Base-by-base conservation (phyloP, 1,140 invertebrate species). In the Pogonognathellus flavescens region DNA sequence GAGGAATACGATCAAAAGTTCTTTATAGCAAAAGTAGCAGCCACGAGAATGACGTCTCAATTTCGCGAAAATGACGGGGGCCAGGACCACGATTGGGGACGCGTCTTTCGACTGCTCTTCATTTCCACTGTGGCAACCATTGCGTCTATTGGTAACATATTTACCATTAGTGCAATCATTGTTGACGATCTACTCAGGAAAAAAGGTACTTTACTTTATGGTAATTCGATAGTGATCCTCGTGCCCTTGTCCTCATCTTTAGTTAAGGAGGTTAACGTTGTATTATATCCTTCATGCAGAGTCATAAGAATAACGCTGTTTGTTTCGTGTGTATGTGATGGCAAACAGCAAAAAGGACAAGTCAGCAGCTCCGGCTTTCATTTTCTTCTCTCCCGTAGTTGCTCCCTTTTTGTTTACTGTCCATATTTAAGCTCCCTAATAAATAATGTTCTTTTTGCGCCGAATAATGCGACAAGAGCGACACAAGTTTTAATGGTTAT, bases 121-220 rank as follows among this genome's bases (percentile, higher is more conserved):
- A 90, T 95, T 25, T 92, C 94, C 0, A 92, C 93, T 0, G 91
- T 94, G 50, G 92, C 94, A 0, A 93, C 93, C 0, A 89, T 95
- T 18, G 95, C 95, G 4, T 94, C 93, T 85, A 92, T 95, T 52
- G 94, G 94, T 25, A 94, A 95, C 89, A 93, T 95, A 66, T 95
- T 95, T 89, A 94, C 95, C 92, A 95, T 95, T 89, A 94, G 93
- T 50, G 93, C 94, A 4, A 93, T 95, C 49, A 94, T 95, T 91
- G 94, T 94, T 20, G 94, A 95, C 86, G 93, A 94, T 88, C 93
- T 94, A 88, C 90, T 95, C 0, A 93, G 93, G 88, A 94, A 93
- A 90, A 91, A 92, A 92, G 94, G 94, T 94, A 90, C 84, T 50
- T 14, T 84, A 13, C 31, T 84, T 80, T n/a, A 53, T 41, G 20